These are phyloP conservation scores for Mimumesa dahlbomi DNA, from an alignment of 2,888 invertebrate species.

Conservation along the genomic window DNA sequence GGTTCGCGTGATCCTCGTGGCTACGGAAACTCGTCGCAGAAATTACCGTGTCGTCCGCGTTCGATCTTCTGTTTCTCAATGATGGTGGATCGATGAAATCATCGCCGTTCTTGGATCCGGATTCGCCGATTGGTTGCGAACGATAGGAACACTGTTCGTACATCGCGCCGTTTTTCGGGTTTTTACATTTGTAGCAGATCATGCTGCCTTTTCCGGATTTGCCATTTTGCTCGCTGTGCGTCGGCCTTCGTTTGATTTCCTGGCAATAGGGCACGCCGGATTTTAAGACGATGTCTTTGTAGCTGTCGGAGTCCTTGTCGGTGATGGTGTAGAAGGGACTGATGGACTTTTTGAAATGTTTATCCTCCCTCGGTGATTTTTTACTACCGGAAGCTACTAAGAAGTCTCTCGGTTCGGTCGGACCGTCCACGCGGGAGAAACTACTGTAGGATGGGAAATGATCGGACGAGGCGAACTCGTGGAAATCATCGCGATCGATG, in stretches of 20 bases:
- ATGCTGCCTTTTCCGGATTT: conserved; percentile 67
- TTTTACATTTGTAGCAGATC: conserved; percentile 82
- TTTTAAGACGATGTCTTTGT: conserved; percentile 58
- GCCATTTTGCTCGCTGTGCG: neutral
- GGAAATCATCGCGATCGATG: conserved; percentile 24
- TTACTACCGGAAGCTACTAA: conserved; percentile 43
- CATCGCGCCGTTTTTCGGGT: conserved; percentile 80
- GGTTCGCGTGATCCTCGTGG: conserved; percentile 56
- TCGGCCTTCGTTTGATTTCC: conserved; percentile 50
- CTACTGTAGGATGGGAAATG: conserved; percentile 13
- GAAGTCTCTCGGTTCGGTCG: conserved; percentile 8
- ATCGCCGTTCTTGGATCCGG: conserved; percentile 19
- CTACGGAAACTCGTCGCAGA: neutral
- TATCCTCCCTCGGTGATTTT: conserved; percentile 63
- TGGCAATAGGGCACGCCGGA: conserved; percentile 65
- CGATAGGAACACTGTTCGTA: conserved; percentile 83
- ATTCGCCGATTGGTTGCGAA: conserved; percentile 56
- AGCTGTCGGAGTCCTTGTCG: conserved; percentile 50
- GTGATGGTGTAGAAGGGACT: conserved; percentile 55
- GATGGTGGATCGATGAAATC: neutral
- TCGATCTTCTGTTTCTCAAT: conserved; percentile 46
- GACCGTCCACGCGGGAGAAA: conserved; percentile 6
- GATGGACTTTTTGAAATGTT: conserved; percentile 65
- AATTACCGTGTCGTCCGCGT: conserved; percentile 76
- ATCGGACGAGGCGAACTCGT: conserved; percentile 45